A percentile compares a stretch with the other conserved stretches of the same genome.
Conservation (phyloP, 2,113 vertebrate genomes). For the Todiramphus saurophagus region DNA sequence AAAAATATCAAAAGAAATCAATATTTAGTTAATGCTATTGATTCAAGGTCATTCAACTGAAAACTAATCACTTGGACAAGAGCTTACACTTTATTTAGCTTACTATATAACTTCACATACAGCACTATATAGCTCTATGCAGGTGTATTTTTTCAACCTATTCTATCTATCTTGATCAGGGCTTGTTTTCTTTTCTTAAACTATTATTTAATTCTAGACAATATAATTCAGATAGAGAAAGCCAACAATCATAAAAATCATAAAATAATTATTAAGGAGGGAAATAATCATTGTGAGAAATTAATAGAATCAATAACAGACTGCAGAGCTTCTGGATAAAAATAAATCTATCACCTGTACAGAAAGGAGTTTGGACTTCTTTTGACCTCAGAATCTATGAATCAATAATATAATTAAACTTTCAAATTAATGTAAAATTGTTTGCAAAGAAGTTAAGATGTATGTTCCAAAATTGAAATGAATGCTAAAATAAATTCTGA, state of each 20-base stretch:
- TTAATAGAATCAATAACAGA: background rate
- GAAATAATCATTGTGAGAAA: background rate
- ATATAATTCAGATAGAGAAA: background rate
- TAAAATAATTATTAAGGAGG: background rate
- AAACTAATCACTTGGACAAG: background rate
- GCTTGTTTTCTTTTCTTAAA: background rate
- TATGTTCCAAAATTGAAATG: background rate
- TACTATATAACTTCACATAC: background rate
- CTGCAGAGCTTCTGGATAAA: background rate
- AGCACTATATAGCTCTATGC: background rate
- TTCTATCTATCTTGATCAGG: background rate
- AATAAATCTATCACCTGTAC: background rate
- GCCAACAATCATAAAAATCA: background rate
- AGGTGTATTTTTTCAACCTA: background rate
- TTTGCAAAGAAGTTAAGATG: background rate
- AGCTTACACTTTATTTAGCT: background rate
- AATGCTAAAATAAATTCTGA: background rate
- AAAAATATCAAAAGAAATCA: background rate
- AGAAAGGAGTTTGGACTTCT: background rate
- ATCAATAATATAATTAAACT: slow-evolving; percentile 18
- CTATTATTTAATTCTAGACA: background rate
- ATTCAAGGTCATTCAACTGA: background rate
- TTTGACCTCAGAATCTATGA: slow-evolving; percentile 15
- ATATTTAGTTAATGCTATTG: background rate
- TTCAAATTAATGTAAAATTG: slow-evolving; percentile 4